Evolutionary conservation across 2,888 invertebrate genomes (phyloP).

Genomic region (Lasioglossum oenotherae): DNA sequence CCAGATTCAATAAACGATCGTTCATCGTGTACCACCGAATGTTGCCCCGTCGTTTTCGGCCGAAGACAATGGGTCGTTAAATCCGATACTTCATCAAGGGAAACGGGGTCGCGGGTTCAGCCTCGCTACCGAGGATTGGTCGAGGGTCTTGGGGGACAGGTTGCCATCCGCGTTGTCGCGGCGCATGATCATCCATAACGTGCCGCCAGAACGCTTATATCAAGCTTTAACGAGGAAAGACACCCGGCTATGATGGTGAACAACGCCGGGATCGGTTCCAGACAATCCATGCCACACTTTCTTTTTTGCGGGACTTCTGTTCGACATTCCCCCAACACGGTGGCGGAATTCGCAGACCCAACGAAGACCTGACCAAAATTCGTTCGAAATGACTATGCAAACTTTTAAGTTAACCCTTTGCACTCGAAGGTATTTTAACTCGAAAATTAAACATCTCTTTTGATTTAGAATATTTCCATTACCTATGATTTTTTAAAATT

Average conservation of each 20-base stretch:
- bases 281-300: neutral
- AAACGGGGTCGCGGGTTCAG: conserved; percentile 16
- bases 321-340: neutral
- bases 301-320: neutral
- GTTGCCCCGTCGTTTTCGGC: conserved; percentile 13
- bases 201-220: conserved; percentile 58
- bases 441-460: too few relatives aligned
- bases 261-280: neutral
- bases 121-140: neutral
- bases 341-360: neutral
- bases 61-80: conserved; percentile 31
- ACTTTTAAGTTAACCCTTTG: too few relatives aligned
- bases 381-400: too few relatives aligned
- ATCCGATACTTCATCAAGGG: conserved; percentile 2
- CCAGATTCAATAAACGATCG: conserved; percentile 6
- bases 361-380: too few relatives aligned
- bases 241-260: conserved; percentile 30
- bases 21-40: conserved; percentile 13
- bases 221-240: conserved; percentile 71
- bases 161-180: conserved; percentile 21
- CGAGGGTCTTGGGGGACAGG: conserved; percentile 11
- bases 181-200: conserved; percentile 56
- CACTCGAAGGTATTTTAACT: too few relatives aligned
- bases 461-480: too few relatives aligned
- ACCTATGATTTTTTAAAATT: too few relatives aligned